Evolutionary conservation across 2,797 vertebrate species (phyloP), one percentile per base, ranked within the genome.

Genomic region (Eurystomus glaucurus): DNA sequence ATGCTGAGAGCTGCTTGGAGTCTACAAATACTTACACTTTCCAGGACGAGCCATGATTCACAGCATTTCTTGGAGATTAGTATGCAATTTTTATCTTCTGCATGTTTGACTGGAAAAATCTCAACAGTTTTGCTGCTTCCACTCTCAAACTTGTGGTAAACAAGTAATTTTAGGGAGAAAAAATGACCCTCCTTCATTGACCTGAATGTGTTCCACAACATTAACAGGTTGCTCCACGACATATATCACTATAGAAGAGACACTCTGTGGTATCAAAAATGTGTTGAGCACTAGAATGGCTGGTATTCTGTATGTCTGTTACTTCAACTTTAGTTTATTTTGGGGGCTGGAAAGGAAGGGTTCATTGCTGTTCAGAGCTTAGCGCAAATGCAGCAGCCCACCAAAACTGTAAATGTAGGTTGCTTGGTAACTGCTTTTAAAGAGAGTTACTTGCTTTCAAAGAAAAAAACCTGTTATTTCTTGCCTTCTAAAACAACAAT

Each of bases 391-490:
- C 71, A 93, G 89, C 92, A 97, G 90, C 94, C 96, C 97, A 98
- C 97, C 95, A 96, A 98, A 98, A 96, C 94, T 96, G 95, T 96
- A 98, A 97, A 97, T 33, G 54, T 58, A 97, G 82, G 98, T 98
- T 98, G 98, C 98, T 86, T 98, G 97, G 98, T 97, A 98, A 98
- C 98, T 89, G 97, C 88, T 97, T 97, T 98, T 97, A 98, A 97
- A 97, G 96, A 98, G 95, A 96, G 96, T 90, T 98, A 97, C 97
- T 98, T 98, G 97, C 93, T 98, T 88, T 94, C 96, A 97, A 97
- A 97, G 87, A 97, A 77, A 97, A 37, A 87, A 97, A 98, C 93
- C 94, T 98, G 93, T 88, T 98, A 95, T 93, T 98, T 98, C 92
- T 95, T 86, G 35, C 60, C 60, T 93, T 94, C 97, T 98, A 97